These are phyloP conservation scores for Rhagonycha lutea DNA, from an alignment of 2,888 invertebrate species.

Conservation along the genomic window DNA sequence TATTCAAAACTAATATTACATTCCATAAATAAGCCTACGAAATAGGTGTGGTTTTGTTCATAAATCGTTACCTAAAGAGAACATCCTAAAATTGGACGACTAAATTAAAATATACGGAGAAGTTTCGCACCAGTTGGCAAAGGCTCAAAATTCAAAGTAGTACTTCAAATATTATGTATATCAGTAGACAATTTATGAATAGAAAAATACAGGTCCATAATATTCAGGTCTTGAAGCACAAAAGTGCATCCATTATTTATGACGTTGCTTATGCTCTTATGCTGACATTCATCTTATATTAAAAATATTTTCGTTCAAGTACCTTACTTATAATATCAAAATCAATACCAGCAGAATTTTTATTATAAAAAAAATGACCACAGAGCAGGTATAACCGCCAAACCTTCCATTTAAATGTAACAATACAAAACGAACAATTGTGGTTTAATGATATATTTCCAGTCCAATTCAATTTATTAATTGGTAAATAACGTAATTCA, in stretches of 20 bases:
- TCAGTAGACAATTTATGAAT: background rate
- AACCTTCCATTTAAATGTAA: background rate
- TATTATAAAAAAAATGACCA: background rate
- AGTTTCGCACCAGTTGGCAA: conserved; percentile 3
- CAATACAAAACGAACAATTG: background rate
- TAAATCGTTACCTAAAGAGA: background rate
- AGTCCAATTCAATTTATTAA: background rate
- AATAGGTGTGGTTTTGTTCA: background rate
- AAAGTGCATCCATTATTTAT: background rate
- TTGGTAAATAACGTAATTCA: background rate
- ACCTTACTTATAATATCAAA: background rate
- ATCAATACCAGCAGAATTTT: background rate
- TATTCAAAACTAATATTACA: background rate
- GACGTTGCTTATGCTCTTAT: background rate
- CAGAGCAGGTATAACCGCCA: background rate
- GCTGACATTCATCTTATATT: background rate
- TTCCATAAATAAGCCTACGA: background rate
- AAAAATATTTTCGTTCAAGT: background rate
- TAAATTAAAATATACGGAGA: background rate
- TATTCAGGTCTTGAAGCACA: background rate
- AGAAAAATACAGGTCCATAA: background rate
- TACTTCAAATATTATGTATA: conserved; percentile 10
- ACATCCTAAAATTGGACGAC: background rate
- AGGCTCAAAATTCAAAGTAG: conserved; percentile 4
- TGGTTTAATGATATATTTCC: background rate